Base-by-base conservation (phyloP, 2,113 vertebrate species). In the Phylloscopus whistleri region DNA sequence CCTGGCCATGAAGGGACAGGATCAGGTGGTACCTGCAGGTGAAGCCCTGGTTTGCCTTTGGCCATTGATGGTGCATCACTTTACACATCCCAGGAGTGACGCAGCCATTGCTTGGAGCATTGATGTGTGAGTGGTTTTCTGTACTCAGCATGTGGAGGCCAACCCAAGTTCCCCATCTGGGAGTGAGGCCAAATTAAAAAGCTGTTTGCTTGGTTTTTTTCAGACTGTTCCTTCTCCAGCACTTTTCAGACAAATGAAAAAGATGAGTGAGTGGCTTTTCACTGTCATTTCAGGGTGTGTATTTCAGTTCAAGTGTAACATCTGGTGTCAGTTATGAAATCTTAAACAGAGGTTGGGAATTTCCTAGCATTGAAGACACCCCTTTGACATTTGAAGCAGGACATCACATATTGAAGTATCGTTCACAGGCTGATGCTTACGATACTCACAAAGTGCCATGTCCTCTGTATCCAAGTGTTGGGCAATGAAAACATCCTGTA, bases 361-460 rank as follows among this genome's bases (percentile, higher is more conserved):
- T 96, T 75, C 90, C 92, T 93, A 67, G 60, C 41, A 55, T 55
- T 87, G 85, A 76, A 95, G 64, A 94, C 72, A 68, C 35, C 18
- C 37, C 52, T 91, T 53, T 94, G 76, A 86, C 73, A 81, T 93
- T 75, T 94, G 31, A 72, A 64, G 41, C 26, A 67, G 59, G 9
- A 1, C 24, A 20, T 86, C n/a, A 3, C 6, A 0, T 30, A 33
- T 15, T 77, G 7, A 59, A 80, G 37, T 85, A 43, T 7, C 39
- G 33, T 44, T 85, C 46, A 46, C 20, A 35, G 53, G 24, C n/a
- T 79, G 27, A 48, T 21, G 30, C 17, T 39, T 35, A 13, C 5
- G 0, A 39, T 30, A 16, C 14, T 89, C 2, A 7, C 21, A 12
- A 14, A 53, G 52, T 67, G 52, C 60, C 11, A 2, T 2, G 5